Evolutionary conservation across 2,113 vertebrate genomes (phyloP).

Genomic region (Stegastes partitus): DNA sequence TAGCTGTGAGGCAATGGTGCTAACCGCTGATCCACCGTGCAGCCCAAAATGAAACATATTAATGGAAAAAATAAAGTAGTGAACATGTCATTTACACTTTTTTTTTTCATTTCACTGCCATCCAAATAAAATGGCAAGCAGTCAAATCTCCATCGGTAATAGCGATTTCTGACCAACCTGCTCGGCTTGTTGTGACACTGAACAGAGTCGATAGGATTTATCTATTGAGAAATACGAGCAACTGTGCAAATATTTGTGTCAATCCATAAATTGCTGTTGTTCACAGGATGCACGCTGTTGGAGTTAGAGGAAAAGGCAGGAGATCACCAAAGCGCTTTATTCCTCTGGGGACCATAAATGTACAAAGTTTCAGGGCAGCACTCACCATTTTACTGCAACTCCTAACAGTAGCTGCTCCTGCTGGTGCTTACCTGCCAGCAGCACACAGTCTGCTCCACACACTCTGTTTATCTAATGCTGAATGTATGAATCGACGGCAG

Average conservation of each 20-base stretch:
- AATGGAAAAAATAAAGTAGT: too few species aligned
- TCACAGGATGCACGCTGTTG: not conserved
- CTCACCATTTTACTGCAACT: not conserved
- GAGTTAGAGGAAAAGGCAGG: not conserved
- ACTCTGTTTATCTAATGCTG: not conserved
- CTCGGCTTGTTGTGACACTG: too few species aligned
- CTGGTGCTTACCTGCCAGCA: not conserved
- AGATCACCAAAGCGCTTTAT: not conserved
- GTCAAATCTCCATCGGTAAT: too few species aligned
- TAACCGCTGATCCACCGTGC: too few species aligned
- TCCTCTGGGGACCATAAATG: not conserved
- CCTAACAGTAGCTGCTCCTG: not conserved
- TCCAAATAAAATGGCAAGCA: too few species aligned
- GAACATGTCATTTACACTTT: too few species aligned
- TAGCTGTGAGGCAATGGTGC: too few species aligned
- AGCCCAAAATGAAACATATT: too few species aligned
- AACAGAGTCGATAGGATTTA: not conserved
- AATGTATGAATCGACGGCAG: constrained; percentile 19
- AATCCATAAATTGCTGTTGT: not conserved
- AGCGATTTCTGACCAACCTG: too few species aligned
- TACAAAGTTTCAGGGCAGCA: not conserved
- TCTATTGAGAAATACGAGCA: constrained; percentile 11
- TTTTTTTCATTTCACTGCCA: too few species aligned
- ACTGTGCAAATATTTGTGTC: constrained; percentile 10
- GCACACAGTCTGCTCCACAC: not conserved